These are phyloP conservation scores for Rhinogobio ventralis DNA, from an alignment of 2,797 vertebrate species.

Conservation along the genomic window DNA sequence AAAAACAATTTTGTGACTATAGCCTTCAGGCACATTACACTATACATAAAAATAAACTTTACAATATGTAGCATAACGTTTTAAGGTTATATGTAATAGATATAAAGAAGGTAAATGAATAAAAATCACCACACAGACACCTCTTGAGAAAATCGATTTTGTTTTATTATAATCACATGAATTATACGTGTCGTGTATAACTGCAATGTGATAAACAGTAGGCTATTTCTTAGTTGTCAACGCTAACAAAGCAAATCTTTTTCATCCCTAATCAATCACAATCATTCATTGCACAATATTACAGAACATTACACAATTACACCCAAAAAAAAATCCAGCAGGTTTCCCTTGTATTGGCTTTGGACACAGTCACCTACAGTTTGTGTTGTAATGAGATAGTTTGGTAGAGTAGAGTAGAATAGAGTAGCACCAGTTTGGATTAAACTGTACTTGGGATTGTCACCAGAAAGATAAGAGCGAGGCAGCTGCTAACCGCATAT, in stretches of 20 bases:
- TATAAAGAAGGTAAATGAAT: not conserved
- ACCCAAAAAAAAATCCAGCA: not conserved
- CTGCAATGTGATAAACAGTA: slow-evolving; percentile 75
- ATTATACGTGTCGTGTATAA: slow-evolving; percentile 65
- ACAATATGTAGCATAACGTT: not conserved
- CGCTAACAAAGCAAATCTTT: not conserved
- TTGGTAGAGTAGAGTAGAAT: no score
- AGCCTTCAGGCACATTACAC: not conserved
- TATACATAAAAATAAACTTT: not conserved
- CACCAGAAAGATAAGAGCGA: not conserved
- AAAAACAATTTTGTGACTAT: not conserved
- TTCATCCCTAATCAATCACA: not conserved
- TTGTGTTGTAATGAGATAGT: not conserved
- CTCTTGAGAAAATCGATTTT: slow-evolving; percentile 97
- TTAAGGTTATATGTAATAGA: not conserved
- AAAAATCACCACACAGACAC: slow-evolving; percentile 6
- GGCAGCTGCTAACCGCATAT: not conserved
- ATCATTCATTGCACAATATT: not conserved
- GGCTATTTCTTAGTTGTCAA: no score
- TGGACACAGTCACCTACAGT: not conserved
- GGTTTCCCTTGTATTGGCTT: not conserved
- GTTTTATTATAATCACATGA: slow-evolving; percentile 77
- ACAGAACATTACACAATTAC: not conserved
- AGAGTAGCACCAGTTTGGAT: no score
- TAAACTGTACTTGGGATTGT: not conserved